Percentiles rank a stretch among this genome's conserved stretches.
phyloP scores from a whole-genome alignment of 2,888 invertebrate species.

The Labia minor region DNA sequence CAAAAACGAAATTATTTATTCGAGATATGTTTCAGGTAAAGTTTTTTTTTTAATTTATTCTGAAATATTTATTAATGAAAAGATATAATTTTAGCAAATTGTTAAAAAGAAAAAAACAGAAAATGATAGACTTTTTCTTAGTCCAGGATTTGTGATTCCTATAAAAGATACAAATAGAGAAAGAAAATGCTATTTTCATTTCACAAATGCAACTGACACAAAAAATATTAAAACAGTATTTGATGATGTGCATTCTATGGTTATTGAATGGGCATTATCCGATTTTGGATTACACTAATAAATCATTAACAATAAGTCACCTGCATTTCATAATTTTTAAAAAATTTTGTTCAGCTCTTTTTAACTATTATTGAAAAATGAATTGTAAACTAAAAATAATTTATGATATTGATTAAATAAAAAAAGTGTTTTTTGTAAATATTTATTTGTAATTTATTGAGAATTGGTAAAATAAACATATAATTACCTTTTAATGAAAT shows the following conservation, averaged over 20 bases:
- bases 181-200: conserved; percentile 59
- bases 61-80: not conserved
- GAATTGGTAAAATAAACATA: too few relatives aligned
- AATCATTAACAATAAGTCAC: too few relatives aligned
- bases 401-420: too few relatives aligned
- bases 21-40: conserved; percentile 53
- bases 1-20: conserved; percentile 54
- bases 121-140: not conserved
- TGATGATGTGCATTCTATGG: conserved; percentile 59
- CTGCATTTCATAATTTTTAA: too few relatives aligned
- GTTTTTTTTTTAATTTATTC: conserved; percentile 13
- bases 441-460: too few relatives aligned
- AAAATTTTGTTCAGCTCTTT: too few relatives aligned
- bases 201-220: conserved; percentile 64
- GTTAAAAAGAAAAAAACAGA: conserved; percentile 22
- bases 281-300: not conserved
- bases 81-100: conserved; percentile 25
- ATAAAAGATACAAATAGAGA: conserved; percentile 35
- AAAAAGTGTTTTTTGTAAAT: too few relatives aligned
- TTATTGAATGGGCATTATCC: conserved; percentile 35
- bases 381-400: too few relatives aligned
- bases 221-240: conserved; percentile 61
- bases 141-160: conserved; percentile 37
- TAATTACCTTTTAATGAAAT: too few relatives aligned
- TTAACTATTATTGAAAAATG: too few relatives aligned